Base-by-base conservation (phyloP, 2,113 vertebrate species). In the Vanacampus margaritifer region DNA sequence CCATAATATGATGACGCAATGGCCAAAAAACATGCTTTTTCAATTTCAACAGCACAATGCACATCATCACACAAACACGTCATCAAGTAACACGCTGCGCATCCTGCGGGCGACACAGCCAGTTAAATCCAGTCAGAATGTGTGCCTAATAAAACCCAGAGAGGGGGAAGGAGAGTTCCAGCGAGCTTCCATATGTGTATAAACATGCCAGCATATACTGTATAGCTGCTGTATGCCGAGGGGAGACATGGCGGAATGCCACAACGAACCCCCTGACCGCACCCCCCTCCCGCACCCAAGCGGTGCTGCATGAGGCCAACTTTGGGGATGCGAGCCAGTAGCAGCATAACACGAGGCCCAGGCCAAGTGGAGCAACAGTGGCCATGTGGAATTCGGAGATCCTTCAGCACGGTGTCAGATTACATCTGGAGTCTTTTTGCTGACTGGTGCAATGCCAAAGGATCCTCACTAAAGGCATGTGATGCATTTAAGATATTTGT, bases 241-340 rank as follows among this genome's bases (percentile, higher is more conserved):
- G 35, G 35, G 75, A 64, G 78, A 65, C 51, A 67, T 87, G 88
- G 91, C 86, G 77, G 61, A 1, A 35, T 13, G 86, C 91, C 90
- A 88, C 37, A 64, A 50, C 80, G 89, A 92, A 91, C 91, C 80
- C 81, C 3, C 81, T 88, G 89, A 89, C 91, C 77, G 16, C 13
- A 10, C 62, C 79, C 65, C 57, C 76, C 75, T 67, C 69, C 63
- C 83, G 78, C 84, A 17, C 76, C 72, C 46, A 69, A 76, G 75
- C 76, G 70, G 76, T n/a, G 28, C 74, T 76, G 85, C 60, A 43
- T 62, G 63, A 85, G 82, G 88, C 89, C 86, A 83, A 45, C 77
- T 66, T n/a, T 82, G 58, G 83, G 83, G 85, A 81, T 36, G 56
- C 14, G 43, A 81, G 83, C 86, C 87, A 88, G 75, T 43, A 69